Evolutionary conservation across 2,113 vertebrate species (phyloP), one percentile per base, ranked within the genome.

Genomic region (Muscicapa adusta): DNA sequence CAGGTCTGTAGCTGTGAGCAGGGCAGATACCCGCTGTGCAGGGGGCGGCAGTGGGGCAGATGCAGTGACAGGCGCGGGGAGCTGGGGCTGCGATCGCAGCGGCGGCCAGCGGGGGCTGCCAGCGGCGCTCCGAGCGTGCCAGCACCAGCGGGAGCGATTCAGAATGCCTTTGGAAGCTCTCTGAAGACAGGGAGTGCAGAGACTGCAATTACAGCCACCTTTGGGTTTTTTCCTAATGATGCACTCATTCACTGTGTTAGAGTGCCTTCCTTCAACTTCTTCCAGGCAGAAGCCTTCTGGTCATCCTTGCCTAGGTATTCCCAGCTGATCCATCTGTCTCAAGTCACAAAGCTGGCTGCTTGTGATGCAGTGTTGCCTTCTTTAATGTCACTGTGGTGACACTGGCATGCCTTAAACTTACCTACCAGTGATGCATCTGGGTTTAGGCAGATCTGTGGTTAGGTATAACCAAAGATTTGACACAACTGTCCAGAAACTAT

Each of bases 101-200:
- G 4, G 42, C 79, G 42, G 85, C 94, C 91, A 91, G 74, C 77
- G 73, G 53, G 16, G 82, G 19, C 81, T 58, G 88, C 92, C 86
- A 45, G 7, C 61, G 91, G 82, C 85, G 53, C 87, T 87, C 29
- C 0, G 5, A 94, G 86, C 85, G 38, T 38, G 67, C 91, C 79
- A 89, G 70, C n/a, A 50, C 33, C 73, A 57, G 50, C 51, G 60
- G 60, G 79, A 94, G 61, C 80, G 88, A 81, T 91, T 88, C 92
- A 94, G 83, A 60, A 67, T 95, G 90, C 67, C 73, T 89, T 73
- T 75, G 83, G 70, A 93, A 88, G 60, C 66, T 62, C 54, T 96
- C 86, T 90, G 91, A 94, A 94, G 86, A 48, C 42, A 45, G 12
- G 17, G 71, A 67, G 26, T 24, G 63, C 53, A 83, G 45, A 70